Percentiles rank a stretch among this genome's conserved stretches.
These are phyloP conservation scores for Ptilonorhynchus violaceus DNA, from an alignment of 2,113 vertebrate species.

Conservation along the genomic window DNA sequence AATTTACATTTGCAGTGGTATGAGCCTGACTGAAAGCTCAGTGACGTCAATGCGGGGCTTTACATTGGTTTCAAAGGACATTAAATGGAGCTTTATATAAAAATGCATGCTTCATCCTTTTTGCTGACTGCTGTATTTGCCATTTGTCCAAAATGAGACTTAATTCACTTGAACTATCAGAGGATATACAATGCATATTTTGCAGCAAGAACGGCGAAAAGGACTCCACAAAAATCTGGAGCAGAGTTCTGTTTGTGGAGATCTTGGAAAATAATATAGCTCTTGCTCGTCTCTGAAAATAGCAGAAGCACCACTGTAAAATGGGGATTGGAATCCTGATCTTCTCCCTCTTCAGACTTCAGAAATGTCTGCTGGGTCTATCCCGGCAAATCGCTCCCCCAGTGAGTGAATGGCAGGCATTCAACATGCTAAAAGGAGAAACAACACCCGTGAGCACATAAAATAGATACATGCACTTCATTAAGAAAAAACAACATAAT, in stretches of 20 bases:
- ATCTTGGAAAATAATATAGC: not conserved
- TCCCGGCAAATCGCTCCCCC: not conserved
- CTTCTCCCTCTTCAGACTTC: not conserved
- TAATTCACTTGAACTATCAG: not conserved
- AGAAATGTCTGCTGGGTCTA: not conserved
- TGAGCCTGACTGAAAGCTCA: slow-evolving; percentile 8
- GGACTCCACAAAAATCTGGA: not conserved
- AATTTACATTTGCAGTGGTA: slow-evolving; percentile 29
- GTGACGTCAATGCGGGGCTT: slow-evolving; percentile 36
- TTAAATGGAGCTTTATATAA: slow-evolving; percentile 21
- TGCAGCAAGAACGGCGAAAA: not conserved
- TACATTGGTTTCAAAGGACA: slow-evolving; percentile 28
- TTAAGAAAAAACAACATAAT: not conserved
- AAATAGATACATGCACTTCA: not conserved
- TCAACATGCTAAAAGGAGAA: not conserved
- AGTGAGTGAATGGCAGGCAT: not conserved
- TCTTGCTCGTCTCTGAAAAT: not conserved
- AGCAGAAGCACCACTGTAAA: not conserved
- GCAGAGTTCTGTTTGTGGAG: not conserved
- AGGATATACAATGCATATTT: not conserved
- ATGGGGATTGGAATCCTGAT: not conserved
- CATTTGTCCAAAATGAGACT: not conserved
- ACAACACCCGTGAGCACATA: not conserved
- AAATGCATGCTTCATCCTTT: not conserved
- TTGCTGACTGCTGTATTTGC: not conserved